These are phyloP conservation scores for Pogona vitticeps DNA, from an alignment of 2,113 vertebrate species.

Conservation along the genomic window DNA sequence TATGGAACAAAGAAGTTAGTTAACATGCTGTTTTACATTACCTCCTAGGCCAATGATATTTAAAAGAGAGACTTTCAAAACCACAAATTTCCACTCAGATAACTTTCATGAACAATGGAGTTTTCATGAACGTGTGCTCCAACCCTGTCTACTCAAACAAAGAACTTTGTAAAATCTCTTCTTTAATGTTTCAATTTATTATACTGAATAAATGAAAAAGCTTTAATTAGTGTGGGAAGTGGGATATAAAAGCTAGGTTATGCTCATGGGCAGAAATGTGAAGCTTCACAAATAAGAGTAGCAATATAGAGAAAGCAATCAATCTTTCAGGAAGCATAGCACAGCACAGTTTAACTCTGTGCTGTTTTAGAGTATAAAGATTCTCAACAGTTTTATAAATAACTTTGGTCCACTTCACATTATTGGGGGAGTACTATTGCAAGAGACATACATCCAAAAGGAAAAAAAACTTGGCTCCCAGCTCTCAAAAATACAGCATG, in stretches of 20 bases:
- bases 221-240: background rate
- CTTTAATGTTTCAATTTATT: background rate
- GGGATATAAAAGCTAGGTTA: background rate
- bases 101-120: slow-evolving; percentile 12
- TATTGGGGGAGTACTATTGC: background rate
- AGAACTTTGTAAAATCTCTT: background rate
- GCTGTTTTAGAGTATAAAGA: background rate
- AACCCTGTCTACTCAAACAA: slow-evolving; percentile 5
- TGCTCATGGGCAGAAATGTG: fast-evolving
- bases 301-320: background rate
- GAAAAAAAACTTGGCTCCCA: too few relatives aligned
- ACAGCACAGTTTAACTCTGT: background rate
- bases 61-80: slow-evolving; percentile 23
- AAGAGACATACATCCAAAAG: background rate
- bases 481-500: too few relatives aligned
- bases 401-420: slow-evolving; percentile 3
- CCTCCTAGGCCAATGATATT: slow-evolving; percentile 28
- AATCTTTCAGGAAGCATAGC: background rate
- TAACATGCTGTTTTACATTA: background rate
- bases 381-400: background rate
- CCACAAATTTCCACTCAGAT: slow-evolving; percentile 4
- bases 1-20: background rate
- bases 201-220: slow-evolving; percentile 5
- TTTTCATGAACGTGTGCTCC: slow-evolving; percentile 13
- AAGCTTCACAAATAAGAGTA: background rate